Evolutionary conservation across 2,888 invertebrate species (phyloP), one percentile per base, ranked within the genome.

Genomic region (Deilephila porcellus): DNA sequence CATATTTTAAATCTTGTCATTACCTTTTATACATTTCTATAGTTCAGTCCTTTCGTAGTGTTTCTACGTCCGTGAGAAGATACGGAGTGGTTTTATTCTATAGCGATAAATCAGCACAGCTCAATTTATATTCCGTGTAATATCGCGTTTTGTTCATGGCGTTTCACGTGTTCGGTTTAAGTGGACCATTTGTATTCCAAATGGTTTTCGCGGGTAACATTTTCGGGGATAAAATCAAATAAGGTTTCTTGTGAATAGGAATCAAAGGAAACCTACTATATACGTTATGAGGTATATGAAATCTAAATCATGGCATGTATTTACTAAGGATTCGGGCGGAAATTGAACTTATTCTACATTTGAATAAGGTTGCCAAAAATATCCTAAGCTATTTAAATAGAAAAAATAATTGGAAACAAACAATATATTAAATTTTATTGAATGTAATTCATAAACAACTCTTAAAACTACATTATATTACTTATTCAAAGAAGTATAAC

Each of bases 101-200:
- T 14, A 29, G 60, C 25, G 5, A 29, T 60, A 4, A 60, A 25
- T 17, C 29, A 29, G 60, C 17, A 17, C 17, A 29, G 32, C 25
- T 4, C 60, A 60, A 29, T 60, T 60, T 60, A 60, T 60, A 29
- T 29, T 60, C 29, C 25, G 17, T 29, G 29, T 60, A 25, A 60
- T 60, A 60, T 60, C 60, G 25, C 60, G 25, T 60, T 60, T 17
- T 17, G 29, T 6, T 60, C 60, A 60, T 60, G 17, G 60, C 29
- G 8, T 32, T 60, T 60, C 29, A 60, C 60, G 60, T 60, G 60
- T 60, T 29, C 25, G 60, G 60, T 60, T 29, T 60, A 60, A 60
- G 56, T n/a, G n/a, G 17, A n/a, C 56, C 25, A 60, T 60, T 60
- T 25, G 11, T 60, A 60, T 25, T 25, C 60, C 11, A 60, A 29